phyloP scores from a whole-genome alignment of 2,113 vertebrate genomes.

The Ciconia maguari region DNA sequence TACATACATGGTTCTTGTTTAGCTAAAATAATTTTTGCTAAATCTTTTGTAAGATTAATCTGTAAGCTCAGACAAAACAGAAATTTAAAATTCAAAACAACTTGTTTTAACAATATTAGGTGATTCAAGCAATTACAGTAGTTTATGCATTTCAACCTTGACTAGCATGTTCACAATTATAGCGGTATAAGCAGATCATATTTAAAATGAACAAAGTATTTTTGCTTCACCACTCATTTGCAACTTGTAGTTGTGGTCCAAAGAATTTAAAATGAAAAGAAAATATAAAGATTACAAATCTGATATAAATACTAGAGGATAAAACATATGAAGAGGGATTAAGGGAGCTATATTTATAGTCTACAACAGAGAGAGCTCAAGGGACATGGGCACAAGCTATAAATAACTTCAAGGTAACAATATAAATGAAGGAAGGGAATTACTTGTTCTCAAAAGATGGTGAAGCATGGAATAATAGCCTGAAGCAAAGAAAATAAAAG shows the following conservation, averaged over 20 bases:
- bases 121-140: not conserved
- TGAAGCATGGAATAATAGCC: slow-evolving; percentile 31
- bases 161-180: not conserved
- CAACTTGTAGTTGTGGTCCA: not conserved
- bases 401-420: slow-evolving; percentile 70
- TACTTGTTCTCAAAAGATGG: slow-evolving; percentile 60
- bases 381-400: slow-evolving; percentile 54
- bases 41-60: not conserved
- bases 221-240: not conserved
- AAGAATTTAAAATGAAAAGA: slow-evolving; percentile 20
- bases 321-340: slow-evolving; percentile 57
- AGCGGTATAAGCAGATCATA: not conserved
- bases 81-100: not conserved
- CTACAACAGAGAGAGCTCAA: slow-evolving; percentile 26
- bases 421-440: slow-evolving; percentile 70
- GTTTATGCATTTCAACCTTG: not conserved
- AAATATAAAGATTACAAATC: slow-evolving; percentile 22
- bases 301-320: slow-evolving; percentile 51
- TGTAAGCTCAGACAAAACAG: not conserved
- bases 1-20: not conserved
- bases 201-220: not conserved
- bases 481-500: slow-evolving; percentile 23
- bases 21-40: slow-evolving; percentile 14
- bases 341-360: slow-evolving; percentile 68
- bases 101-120: not conserved